phyloP scores from a whole-genome alignment of 2,888 invertebrate genomes.

The Pediacus dermestoides region DNA sequence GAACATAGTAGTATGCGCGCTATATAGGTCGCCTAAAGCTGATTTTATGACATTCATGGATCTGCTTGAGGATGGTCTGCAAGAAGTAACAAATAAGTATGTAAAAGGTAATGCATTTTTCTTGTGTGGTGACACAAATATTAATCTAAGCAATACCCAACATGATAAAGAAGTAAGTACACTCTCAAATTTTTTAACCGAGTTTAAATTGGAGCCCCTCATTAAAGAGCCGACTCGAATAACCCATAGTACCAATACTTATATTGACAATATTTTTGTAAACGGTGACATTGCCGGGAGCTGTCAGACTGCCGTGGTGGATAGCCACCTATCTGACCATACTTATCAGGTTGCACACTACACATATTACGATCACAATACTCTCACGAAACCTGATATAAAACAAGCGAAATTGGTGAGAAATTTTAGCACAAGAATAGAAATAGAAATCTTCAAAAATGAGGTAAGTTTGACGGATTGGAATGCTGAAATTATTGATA shows the following conservation, averaged over 20 bases:
- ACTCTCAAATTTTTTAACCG: background rate
- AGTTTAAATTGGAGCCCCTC: background rate
- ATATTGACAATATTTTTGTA: conserved; percentile 4
- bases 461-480: background rate
- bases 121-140: conserved; percentile 6
- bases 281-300: background rate
- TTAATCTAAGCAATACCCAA: background rate
- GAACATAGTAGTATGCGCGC: background rate
- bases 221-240: conserved; percentile 2
- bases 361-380: too few relatives aligned
- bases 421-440: background rate
- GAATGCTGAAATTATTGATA: background rate
- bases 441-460: background rate
- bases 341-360: conserved; percentile 1
- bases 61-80: too few relatives aligned
- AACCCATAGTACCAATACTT: background rate
- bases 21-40: background rate
- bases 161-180: conserved; percentile 2
- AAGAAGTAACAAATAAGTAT: too few relatives aligned
- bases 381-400: too few relatives aligned
- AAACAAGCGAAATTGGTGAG: background rate
- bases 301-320: background rate
- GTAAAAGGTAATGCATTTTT: background rate
- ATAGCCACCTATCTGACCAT: conserved; percentile 5
- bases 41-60: background rate